Conservation (phyloP, 2,888 invertebrate species). For the Zaprionus lineosus region DNA sequence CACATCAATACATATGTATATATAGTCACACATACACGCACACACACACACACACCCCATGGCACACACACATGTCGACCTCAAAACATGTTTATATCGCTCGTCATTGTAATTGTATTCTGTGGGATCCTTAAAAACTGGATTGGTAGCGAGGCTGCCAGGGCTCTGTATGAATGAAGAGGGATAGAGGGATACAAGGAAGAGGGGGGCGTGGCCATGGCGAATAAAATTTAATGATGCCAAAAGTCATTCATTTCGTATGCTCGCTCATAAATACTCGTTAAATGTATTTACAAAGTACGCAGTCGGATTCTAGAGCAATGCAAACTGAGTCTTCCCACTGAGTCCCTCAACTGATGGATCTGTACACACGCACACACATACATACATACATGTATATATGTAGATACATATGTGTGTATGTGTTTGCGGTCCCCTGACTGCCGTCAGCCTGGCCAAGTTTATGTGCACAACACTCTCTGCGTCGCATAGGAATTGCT, state of each 20-base stretch:
- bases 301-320: constrained; percentile 40
- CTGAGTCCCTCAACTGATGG: too few relatives aligned
- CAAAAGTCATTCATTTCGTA: constrained; percentile 68
- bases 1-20: too few relatives aligned
- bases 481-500: constrained; percentile 4
- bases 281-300: constrained; percentile 67
- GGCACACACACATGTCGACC: too few relatives aligned
- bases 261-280: constrained; percentile 68
- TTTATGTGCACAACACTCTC: constrained; percentile 20
- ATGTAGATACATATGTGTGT: too few relatives aligned
- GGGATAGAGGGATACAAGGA: too few relatives aligned
- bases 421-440: constrained; percentile 1
- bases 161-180: too few relatives aligned
- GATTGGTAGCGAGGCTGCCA: too few relatives aligned
- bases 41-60: too few relatives aligned
- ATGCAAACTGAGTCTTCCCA: constrained; percentile 34
- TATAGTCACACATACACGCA: too few relatives aligned
- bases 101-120: constrained; percentile 41
- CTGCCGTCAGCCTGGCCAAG: neutral
- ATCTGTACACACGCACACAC: too few relatives aligned
- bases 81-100: constrained; percentile 56
- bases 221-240: constrained; percentile 71
- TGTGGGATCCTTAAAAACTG: neutral
- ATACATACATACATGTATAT: too few relatives aligned
- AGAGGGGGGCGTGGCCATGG: constrained; percentile 31